Evolutionary conservation across 2,113 vertebrate species (phyloP), one percentile per base, ranked within the genome.

Genomic region (Anser brachyrhynchus): DNA sequence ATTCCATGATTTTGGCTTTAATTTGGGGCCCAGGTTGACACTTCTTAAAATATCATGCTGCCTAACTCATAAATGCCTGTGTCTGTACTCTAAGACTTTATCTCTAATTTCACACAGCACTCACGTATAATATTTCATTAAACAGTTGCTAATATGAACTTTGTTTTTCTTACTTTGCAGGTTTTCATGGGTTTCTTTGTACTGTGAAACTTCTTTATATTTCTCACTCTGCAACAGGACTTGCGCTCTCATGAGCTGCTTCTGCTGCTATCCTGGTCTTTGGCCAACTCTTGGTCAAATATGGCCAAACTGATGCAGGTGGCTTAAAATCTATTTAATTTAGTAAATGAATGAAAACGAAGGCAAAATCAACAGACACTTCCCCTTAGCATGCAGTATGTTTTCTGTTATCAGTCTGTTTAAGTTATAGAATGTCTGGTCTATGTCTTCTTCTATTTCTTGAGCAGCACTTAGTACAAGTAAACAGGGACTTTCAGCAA

Each of bases 351-450:
- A 87, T 62, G 23, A 96, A 96, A 96, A 92, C 54, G 71, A 95
- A 94, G 90, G 90, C 51, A 94, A 92, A 93, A 64, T 95, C 85
- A 95, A 84, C 93, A 95, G 80, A 82, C 35, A 65, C 57, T 93
- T 96, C 57, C 80, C 73, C 31, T 89, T 57, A 94, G 77, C 49
- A 87, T 84, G 78, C 19, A 2, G 52, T 59, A 87, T 74, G 80
- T 87, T 95, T 90, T 94, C 82, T 93, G 29, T 77, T 91, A 96
- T 94, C 89, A 90, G 85, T 67, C 55, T 96, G 85, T 93, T 96
- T 97, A 95, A 96, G 74, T 84, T 94, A 81, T 28, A 91, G 66
- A 89, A 90, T 87, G 87, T 91, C 96, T 94, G 88, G 72, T 95
- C 92, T 93, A 73, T 83, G 82, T 96, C 89, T 80, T 96, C 82